Conservation (phyloP, 1,140 invertebrate species). For the Drosophila subobscura region DNA sequence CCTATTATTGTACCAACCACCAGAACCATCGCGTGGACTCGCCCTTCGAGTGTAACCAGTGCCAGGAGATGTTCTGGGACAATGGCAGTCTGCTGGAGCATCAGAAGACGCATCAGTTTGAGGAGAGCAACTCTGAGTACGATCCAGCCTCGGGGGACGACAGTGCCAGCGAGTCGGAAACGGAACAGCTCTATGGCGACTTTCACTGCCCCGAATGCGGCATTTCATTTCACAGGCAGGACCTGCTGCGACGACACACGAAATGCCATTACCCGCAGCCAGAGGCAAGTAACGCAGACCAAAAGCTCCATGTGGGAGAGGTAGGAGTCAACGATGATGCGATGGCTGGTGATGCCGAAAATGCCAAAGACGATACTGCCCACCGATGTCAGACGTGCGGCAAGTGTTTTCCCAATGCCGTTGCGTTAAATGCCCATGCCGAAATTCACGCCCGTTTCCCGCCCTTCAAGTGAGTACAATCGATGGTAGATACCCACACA, state of each 20-base stretch:
- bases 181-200: constrained; percentile 88
- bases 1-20: constrained; percentile 8
- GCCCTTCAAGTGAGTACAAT: constrained; percentile 84
- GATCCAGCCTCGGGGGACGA: constrained; percentile 83
- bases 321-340: constrained; percentile 1
- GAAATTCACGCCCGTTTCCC: constrained; percentile 88
- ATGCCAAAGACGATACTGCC: constrained; percentile 50
- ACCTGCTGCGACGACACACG: constrained; percentile 88
- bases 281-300: background rate
- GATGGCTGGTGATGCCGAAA: constrained; percentile 64
- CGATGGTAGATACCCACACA: no score
- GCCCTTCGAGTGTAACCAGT: constrained; percentile 90
- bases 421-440: constrained; percentile 90
- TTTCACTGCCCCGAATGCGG: constrained; percentile 91
- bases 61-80: constrained; percentile 92
- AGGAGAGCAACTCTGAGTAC: constrained; percentile 82
- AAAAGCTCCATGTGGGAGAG: background rate
- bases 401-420: constrained; percentile 89
- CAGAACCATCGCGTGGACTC: constrained; percentile 90
- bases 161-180: constrained; percentile 85
- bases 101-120: constrained; percentile 85
- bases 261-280: constrained; percentile 84
- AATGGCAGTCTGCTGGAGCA: constrained; percentile 87
- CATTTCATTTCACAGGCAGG: constrained; percentile 89
- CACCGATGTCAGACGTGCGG: constrained; percentile 89